Conservation (phyloP, 2,888 invertebrate species). For the Terebella lapidaria region DNA sequence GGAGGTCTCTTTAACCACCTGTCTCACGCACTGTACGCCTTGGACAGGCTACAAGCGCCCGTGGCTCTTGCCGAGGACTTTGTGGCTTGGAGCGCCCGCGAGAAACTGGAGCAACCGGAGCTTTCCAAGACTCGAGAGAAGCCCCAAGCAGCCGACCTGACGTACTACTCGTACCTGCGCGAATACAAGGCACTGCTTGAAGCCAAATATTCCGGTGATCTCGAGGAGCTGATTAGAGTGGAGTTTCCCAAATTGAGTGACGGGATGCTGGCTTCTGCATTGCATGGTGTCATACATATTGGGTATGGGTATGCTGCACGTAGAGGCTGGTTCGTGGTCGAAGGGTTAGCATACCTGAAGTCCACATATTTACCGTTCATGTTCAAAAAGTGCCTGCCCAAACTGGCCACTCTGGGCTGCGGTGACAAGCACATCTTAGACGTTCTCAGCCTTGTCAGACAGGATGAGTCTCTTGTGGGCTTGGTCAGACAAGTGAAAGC, state of each 20-base stretch:
- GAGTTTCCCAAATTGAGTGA: constrained; percentile 3
- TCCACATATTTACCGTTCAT: constrained; percentile 5
- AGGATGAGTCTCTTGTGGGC: not conserved
- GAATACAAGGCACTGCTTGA: not conserved
- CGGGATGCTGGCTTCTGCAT: not conserved
- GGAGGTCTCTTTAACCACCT: no score
- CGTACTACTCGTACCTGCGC: not conserved
- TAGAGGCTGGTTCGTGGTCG: not conserved
- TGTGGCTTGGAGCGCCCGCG: no score
- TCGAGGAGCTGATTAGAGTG: not conserved
- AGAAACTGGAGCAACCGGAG: no score
- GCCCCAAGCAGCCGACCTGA: no score
- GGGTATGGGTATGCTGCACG: constrained; percentile 3
- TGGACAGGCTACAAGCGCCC: no score
- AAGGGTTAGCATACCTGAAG: constrained; percentile 11
- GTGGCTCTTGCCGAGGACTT: no score
- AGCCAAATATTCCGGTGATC: not conserved
- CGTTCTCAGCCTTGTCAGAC: not conserved
- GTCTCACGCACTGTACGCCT: no score
- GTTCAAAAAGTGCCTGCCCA: no score
- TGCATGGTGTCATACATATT: constrained; percentile 7
- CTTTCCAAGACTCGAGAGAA: no score
- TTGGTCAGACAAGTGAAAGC: no score
- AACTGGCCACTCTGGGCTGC: not conserved
- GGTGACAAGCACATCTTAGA: not conserved